Evolutionary conservation across 2,888 invertebrate genomes (phyloP), one percentile per base, ranked within the genome.

Genomic region (Gymnocheta viridis): DNA sequence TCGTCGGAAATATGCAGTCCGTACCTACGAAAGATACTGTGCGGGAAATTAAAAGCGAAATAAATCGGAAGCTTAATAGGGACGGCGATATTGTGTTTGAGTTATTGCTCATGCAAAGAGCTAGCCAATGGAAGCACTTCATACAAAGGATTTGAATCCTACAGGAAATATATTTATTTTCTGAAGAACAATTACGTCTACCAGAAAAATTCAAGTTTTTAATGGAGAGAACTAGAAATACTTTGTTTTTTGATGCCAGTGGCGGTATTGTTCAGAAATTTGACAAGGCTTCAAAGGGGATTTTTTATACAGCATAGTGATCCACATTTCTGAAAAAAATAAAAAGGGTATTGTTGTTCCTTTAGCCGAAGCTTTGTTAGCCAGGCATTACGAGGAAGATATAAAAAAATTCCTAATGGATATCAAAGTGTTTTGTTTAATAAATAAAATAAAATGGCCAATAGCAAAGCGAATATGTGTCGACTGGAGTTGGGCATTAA

Each of bases 361-460:
- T 7, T n/a, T 60, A 22, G 73, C 62, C 2, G 62, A 62, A 17
- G 51, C 73, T 1, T 29, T 62, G 29, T 32, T 54, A 38, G 17
- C 62, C 0, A 35, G 73, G 0, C 62, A 62, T 27, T 74, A 35
- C 1, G 67, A 67, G 9, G 67, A 77, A 5, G 49, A 77, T 6
- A 38, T 77, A 4, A 32, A 38, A 35, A 77, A 67, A 12, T 76
- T 47, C 24, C 29, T 69, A 0, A 60, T 77, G 49, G 69, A 69
- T 4, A 3, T 69, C 2, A 69, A 67, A 49, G 69, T 66, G 5
- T 60, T 9, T 35, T 72, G 60, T 35, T 0, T 38, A 0, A 1
- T 9, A 17, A 47, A 72, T 4, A 72, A 72, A 72, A 72, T 72
- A 7, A 35, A 35, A 9, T 67, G 51, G 67, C 51, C 67, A 2